A percentile compares a stretch with the other conserved stretches of the same genome.
Conservation (phyloP, 2,113 vertebrate species). For the Lagenorhynchus albirostris region DNA sequence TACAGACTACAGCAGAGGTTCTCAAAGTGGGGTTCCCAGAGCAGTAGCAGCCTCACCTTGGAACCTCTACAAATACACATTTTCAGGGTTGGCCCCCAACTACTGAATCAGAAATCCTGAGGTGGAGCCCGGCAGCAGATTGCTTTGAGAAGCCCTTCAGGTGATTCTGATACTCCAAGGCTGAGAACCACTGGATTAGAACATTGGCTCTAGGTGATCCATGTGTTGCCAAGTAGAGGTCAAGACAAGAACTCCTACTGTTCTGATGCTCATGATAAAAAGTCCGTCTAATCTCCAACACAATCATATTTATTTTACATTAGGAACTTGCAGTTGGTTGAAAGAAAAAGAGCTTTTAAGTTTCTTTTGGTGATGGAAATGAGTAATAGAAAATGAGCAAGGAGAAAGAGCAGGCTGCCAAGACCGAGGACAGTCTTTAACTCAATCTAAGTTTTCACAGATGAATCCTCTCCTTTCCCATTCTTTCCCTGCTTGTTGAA, state of each 20-base stretch:
- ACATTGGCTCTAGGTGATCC: background rate
- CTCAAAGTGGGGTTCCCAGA: background rate
- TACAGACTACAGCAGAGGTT: background rate
- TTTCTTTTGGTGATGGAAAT: background rate
- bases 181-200: background rate
- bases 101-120: background rate
- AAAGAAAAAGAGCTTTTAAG: background rate
- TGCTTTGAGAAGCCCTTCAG: background rate
- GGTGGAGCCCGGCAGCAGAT: too few species aligned
- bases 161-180: background rate
- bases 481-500: background rate
- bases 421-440: background rate
- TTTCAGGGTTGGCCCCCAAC: background rate
- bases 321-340: background rate
- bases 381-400: background rate
- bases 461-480: background rate
- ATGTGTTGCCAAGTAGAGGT: too few species aligned
- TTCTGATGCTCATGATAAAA: background rate
- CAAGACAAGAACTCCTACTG: background rate
- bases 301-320: background rate
- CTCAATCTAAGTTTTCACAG: background rate
- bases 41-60: background rate
- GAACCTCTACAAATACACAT: background rate
- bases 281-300: background rate
- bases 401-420: background rate